Evolutionary conservation across 2,797 vertebrate genomes (phyloP), one percentile per base, ranked within the genome.

Genomic region (Mastacembelus armatus): DNA sequence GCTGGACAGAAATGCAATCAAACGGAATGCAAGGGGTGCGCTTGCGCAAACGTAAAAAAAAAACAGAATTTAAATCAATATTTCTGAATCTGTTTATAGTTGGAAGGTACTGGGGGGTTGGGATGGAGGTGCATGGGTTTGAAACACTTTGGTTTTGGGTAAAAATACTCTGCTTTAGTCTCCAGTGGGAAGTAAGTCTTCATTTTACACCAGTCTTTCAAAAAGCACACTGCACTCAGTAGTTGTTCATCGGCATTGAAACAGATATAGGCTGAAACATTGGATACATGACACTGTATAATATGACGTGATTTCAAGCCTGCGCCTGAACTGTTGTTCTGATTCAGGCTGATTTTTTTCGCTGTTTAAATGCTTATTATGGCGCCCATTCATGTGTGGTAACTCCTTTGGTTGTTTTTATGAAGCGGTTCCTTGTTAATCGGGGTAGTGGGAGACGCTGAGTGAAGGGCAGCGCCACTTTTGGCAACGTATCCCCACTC

Each of bases 21-120:
- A 85, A 90, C 77, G 54, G 71, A 81, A 76, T 70, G 49, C 62
- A 50, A 57, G 55, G 24, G 62, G 44, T 76, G 88, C 91, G 88
- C 88, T 74, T 90, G 91, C 87, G 91, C 91, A 85, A 68, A 65
- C 77, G 58, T 69, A 11, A 65, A 42, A 47, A 49, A 45, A 39
- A 74, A 62, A 62, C 30, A 76, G 66, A 70, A 80, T 83, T 69
- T 66, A 64, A 89, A 86, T 90, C 69, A 78, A 83, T 88, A 62
- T 71, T 83, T 71, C 77, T 76, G 85, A 89, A 88, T 86, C 65
- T 84, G 81, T 85, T 87, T 79, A 71, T 84, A 82, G 82, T 83
- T 86, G 81, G 65, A 64, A 75, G 30, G 84, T 86, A 66, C 67
- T 73, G 63, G 59, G 64, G 63, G 50, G 57, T 16, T 19, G 47